A percentile compares a stretch with the other conserved stretches of the same genome.
phyloP scores from a whole-genome alignment of 2,888 invertebrate species.

The Lasioglossum figueresi region DNA sequence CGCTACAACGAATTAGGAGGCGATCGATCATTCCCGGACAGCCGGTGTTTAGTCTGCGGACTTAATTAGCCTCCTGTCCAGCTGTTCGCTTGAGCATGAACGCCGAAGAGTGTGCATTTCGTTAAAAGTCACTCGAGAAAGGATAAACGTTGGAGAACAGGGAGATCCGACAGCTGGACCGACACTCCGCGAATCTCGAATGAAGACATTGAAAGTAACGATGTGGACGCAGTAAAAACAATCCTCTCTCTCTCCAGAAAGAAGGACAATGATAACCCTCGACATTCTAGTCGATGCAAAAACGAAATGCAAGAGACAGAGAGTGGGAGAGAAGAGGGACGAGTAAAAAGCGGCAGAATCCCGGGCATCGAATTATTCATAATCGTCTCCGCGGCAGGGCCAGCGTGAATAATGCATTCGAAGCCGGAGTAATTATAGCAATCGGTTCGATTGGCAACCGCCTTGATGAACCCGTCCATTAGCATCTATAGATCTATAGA shows the following conservation, averaged over 20 bases:
- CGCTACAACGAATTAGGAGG: not conserved
- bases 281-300: slow-evolving; percentile 9
- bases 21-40: slow-evolving; percentile 3
- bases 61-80: slow-evolving; percentile 34
- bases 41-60: not conserved
- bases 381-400: slow-evolving; percentile 22
- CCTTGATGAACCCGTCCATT: slow-evolving; percentile 50
- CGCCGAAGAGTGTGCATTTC: slow-evolving; percentile 26
- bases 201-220: not conserved
- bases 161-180: not conserved
- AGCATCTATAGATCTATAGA: slow-evolving; percentile 34
- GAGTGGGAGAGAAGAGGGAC: not conserved
- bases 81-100: not conserved
- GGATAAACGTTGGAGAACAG: not conserved
- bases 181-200: not conserved
- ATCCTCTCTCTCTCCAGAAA: not conserved
- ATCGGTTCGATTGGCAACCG: slow-evolving; percentile 49
- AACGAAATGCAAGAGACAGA: slow-evolving; percentile 1
- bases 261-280: slow-evolving; percentile 1
- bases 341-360: not conserved
- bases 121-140: slow-evolving; percentile 15
- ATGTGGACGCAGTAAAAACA: not conserved
- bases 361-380: slow-evolving; percentile 31
- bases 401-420: slow-evolving; percentile 36
- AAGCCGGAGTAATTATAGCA: slow-evolving; percentile 41